Percentiles rank a stretch among this genome's conserved stretches.
Conservation (phyloP, 2,797 vertebrate species). For the Coilia nasus region DNA sequence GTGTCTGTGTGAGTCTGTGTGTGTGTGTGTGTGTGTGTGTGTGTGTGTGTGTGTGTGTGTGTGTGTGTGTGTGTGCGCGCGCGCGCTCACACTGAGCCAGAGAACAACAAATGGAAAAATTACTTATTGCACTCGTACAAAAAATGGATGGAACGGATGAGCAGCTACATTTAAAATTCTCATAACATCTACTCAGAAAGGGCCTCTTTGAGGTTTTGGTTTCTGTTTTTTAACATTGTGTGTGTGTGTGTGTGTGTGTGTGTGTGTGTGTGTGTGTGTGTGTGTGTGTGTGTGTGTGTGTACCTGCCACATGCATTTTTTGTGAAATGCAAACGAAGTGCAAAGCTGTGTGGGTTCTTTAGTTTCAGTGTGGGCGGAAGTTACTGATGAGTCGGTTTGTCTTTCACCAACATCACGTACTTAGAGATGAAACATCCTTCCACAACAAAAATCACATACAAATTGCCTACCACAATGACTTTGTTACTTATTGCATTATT, state of each 20-base stretch:
- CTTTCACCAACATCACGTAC: neutral
- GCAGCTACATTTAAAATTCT: neutral
- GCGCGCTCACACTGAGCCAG: neutral
- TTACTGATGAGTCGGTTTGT: neutral
- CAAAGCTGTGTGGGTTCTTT: neutral
- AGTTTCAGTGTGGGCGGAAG: conserved; percentile 6
- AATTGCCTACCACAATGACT: neutral
- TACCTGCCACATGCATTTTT: neutral
- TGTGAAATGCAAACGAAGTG: neutral
- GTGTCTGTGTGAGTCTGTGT: too few relatives aligned
- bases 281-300: conserved; percentile 9
- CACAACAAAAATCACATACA: neutral
- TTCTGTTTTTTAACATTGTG: neutral
- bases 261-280: neutral
- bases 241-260: neutral
- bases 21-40: neutral
- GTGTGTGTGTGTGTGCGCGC: neutral
- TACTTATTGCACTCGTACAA: neutral
- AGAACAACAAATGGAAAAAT: too few relatives aligned
- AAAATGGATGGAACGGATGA: neutral
- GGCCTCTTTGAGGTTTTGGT: neutral
- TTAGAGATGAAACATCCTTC: neutral
- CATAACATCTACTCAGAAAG: neutral
- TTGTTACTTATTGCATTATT: neutral
- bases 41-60: neutral